phyloP scores from a whole-genome alignment of 2,888 invertebrate species.

The Lordiphosa fenestrarum region DNA sequence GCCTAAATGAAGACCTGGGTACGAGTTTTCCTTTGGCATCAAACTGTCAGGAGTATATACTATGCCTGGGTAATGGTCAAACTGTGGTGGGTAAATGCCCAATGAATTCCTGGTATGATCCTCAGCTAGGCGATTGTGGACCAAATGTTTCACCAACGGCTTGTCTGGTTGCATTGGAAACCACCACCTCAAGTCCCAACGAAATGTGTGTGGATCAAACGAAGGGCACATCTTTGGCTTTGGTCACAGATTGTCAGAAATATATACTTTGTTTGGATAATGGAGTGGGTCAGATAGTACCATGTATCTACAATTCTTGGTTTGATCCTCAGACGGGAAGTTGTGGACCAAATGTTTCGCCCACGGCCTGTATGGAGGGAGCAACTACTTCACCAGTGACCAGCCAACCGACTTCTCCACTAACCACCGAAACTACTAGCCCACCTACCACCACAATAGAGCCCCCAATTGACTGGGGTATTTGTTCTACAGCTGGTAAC shows the following conservation, averaged over 20 bases:
- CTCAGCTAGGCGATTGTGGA: conserved; percentile 52
- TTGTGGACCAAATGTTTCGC: conserved; percentile 57
- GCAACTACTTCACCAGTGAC: neutral
- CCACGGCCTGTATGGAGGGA: conserved; percentile 42
- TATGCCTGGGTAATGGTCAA: conserved; percentile 48
- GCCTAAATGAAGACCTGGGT: conserved; percentile 20
- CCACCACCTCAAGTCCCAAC: conserved; percentile 17
- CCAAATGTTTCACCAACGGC: conserved; percentile 50
- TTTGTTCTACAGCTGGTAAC: conserved; percentile 45
- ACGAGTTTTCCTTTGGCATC: conserved; percentile 22
- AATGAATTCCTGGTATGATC: conserved; percentile 55
- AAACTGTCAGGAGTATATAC: conserved; percentile 49
- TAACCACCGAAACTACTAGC: neutral
- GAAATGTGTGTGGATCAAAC: conserved; percentile 44
- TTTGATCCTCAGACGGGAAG: conserved; percentile 54
- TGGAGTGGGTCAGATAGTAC: conserved; percentile 31
- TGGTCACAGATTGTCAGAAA: conserved; percentile 44
- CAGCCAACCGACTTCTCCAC: conserved; percentile 12
- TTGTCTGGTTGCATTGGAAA: conserved; percentile 29
- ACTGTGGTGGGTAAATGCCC: conserved; percentile 46
- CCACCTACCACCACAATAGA: conserved; percentile 17
- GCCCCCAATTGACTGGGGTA: conserved; percentile 15
- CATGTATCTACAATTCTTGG: conserved; percentile 56
- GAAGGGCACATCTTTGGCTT: conserved; percentile 40
- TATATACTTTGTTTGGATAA: conserved; percentile 58